phyloP scores from a whole-genome alignment of 2,888 invertebrate species.

The Ormyrus labotus region DNA sequence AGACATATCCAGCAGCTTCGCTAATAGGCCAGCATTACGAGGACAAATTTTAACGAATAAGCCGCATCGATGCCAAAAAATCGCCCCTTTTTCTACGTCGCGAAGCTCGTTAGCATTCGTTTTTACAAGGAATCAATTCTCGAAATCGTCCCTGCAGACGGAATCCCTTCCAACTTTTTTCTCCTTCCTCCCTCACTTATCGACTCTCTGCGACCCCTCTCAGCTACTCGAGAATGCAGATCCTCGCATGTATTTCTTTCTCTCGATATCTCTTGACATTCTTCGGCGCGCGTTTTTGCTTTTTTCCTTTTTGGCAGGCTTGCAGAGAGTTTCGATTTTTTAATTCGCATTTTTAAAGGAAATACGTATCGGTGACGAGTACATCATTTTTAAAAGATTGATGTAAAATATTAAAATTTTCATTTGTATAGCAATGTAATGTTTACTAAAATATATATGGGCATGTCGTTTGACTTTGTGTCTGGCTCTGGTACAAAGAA shows the following conservation, averaged over 20 bases:
- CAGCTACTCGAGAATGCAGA: constrained; percentile 20
- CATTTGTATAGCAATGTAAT: too few species aligned
- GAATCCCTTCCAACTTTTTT: background rate
- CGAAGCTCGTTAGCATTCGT: constrained; percentile 25
- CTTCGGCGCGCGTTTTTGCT: background rate
- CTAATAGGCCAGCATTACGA: constrained; percentile 5
- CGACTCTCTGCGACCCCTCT: constrained; percentile 9
- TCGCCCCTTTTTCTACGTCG: constrained; percentile 13
- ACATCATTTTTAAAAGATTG: too few species aligned
- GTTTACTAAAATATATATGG: too few species aligned
- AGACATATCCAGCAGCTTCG: background rate
- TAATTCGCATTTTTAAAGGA: background rate
- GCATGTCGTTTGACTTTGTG: too few species aligned
- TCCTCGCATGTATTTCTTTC: constrained; percentile 9
- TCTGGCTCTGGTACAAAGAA: too few species aligned
- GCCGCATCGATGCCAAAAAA: constrained; percentile 17
- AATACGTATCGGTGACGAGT: background rate
- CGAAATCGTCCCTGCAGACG: constrained; percentile 23
- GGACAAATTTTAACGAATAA: background rate
- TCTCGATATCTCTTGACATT: background rate
- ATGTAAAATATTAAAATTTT: too few species aligned
- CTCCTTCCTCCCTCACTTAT: background rate
- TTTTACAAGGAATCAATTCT: constrained; percentile 33
- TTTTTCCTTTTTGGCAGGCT: background rate
- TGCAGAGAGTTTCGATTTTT: background rate